Evolutionary conservation across 2,113 vertebrate species (phyloP).

Genomic region (Alectura lathami): DNA sequence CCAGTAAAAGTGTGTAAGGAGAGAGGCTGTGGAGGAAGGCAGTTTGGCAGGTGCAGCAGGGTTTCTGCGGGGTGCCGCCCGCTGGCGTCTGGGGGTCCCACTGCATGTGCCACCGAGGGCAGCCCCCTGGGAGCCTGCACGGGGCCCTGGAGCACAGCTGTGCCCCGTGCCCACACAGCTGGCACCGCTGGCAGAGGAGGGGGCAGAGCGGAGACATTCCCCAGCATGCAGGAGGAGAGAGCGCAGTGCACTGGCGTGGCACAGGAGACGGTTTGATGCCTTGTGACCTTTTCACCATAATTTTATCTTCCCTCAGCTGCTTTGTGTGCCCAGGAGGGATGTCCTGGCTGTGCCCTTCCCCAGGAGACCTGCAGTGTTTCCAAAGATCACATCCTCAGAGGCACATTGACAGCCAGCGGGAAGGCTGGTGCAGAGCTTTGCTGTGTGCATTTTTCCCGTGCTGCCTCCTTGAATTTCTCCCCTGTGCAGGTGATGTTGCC

Average conservation of each 20-base stretch:
- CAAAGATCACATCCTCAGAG: neutral
- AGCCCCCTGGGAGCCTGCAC: neutral
- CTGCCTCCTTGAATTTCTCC: neutral
- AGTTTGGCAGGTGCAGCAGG: neutral
- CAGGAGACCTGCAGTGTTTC: neutral
- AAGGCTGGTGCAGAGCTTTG: neutral
- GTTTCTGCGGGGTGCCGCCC: fast-evolving
- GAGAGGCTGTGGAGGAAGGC: fast-evolving
- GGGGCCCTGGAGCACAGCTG: fast-evolving
- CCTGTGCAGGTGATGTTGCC: fast-evolving
- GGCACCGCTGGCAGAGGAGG: neutral
- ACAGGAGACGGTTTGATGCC: neutral
- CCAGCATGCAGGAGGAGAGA: fast-evolving
- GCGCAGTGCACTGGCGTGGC: fast-evolving
- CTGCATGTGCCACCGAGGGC: fast-evolving
- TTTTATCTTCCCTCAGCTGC: neutral
- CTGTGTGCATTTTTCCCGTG: fast-evolving
- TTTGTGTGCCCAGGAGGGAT: neutral
- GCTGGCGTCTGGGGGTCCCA: neutral
- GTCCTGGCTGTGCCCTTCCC: neutral
- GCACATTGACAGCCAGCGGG: fast-evolving
- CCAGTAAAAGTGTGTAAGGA: neutral
- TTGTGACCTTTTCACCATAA: neutral
- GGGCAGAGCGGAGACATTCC: neutral
- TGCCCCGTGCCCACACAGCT: no score